These are phyloP conservation scores for Acanthacorydalis orientalis DNA, from an alignment of 2,888 invertebrate genomes.

Conservation along the genomic window DNA sequence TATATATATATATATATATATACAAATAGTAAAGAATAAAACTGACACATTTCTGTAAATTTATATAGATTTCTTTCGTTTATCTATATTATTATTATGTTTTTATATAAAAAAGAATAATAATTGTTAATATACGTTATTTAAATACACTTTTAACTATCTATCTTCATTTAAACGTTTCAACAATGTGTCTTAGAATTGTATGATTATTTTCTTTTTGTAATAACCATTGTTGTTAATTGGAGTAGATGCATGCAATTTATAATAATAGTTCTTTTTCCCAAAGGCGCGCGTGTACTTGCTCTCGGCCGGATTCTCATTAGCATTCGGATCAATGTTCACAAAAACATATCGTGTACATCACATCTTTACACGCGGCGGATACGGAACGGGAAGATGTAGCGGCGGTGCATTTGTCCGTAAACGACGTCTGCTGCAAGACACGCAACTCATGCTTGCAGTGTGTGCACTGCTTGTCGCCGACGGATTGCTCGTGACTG, in stretches of 20 bases:
- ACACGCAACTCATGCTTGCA: constrained; percentile 71
- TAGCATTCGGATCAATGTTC: constrained; percentile 90
- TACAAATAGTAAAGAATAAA: too few species aligned
- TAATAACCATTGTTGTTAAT: neutral
- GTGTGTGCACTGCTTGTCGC: constrained; percentile 68
- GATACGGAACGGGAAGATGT: constrained; percentile 33
- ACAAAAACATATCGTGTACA: constrained; percentile 88
- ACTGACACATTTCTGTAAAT: too few species aligned
- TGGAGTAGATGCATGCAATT: neutral
- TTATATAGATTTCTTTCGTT: too few species aligned
- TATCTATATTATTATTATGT: too few species aligned
- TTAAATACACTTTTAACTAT: too few species aligned
- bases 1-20: too few species aligned
- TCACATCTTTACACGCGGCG: constrained; percentile 72
- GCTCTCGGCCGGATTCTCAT: constrained; percentile 75
- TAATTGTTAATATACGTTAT: too few species aligned
- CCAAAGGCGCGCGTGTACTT: constrained; percentile 71
- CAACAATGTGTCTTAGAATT: neutral
- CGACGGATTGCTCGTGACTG: constrained; percentile 64
- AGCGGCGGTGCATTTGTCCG: constrained; percentile 31
- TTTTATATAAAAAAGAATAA: too few species aligned
- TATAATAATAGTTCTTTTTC: neutral
- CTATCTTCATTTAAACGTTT: neutral
- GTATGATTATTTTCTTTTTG: constrained; percentile 1
- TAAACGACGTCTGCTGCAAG: constrained; percentile 79